Percentiles rank a stretch among this genome's conserved stretches.
These are phyloP conservation scores for Drosophila navojoa DNA, from an alignment of 1,140 invertebrate genomes.

Conservation along the genomic window DNA sequence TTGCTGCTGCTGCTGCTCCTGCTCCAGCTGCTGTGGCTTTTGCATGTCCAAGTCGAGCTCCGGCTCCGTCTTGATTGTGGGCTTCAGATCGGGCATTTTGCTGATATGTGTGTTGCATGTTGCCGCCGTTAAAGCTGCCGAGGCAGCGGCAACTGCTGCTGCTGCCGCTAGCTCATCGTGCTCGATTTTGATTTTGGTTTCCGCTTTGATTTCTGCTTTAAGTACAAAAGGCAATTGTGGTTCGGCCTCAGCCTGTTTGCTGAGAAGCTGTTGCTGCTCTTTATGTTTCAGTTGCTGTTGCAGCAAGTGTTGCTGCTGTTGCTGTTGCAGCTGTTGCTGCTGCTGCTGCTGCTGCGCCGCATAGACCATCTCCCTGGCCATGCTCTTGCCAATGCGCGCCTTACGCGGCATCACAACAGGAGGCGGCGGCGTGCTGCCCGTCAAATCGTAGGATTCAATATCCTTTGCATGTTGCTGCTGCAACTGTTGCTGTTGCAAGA, in stretches of 20 bases:
- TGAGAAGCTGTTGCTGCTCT: constrained; percentile 21
- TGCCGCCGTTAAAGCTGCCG: constrained; percentile 19
- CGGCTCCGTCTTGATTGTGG: constrained; percentile 74
- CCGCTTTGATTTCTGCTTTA: constrained; percentile 83
- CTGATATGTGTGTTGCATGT: constrained; percentile 65
- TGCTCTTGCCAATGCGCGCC: constrained; percentile 88
- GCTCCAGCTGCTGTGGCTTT: background rate
- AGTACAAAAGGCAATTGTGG: constrained; percentile 76
- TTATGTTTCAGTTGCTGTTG: constrained; percentile 24
- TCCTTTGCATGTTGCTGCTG: constrained; percentile 32
- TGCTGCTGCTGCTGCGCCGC: constrained; percentile 56
- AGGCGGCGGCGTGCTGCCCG: constrained; percentile 50
- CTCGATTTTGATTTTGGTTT: constrained; percentile 83
- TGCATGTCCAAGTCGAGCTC: constrained; percentile 30
- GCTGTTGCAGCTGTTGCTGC: constrained; percentile 21
- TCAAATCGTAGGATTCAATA: constrained; percentile 75
- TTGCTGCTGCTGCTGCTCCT: background rate
- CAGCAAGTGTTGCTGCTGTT: constrained; percentile 13
- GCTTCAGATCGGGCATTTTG: constrained; percentile 81
- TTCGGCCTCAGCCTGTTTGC: constrained; percentile 26
- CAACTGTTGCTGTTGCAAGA: constrained; percentile 23
- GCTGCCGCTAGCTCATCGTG: constrained; percentile 62
- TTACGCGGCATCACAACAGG: constrained; percentile 78
- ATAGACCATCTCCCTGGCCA: constrained; percentile 86
- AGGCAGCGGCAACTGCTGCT: constrained; percentile 49